Base-by-base conservation (phyloP, 2,888 invertebrate genomes). In the Xestia sexstrigata region DNA sequence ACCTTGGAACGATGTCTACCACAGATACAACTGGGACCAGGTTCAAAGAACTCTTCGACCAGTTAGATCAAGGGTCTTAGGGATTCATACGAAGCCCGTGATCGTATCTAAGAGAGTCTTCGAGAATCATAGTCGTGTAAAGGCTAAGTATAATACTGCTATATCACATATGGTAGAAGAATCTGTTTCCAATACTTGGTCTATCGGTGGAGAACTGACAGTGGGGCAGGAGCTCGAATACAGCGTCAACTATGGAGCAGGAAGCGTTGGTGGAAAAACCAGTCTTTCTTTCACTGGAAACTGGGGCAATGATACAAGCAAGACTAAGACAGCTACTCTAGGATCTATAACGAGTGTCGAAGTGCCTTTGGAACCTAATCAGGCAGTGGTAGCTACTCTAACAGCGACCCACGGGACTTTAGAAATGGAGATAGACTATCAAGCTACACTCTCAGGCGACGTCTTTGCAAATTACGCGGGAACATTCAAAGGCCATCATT, bases 1-100 rank as follows among this genome's bases (percentile, higher is more conserved):
- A 0, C 92, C 92, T 0, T 93, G 91, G 91, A 88, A 89, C 0
- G 93, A 93, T 62, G 76, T 93, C 0, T 92, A 90, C 83, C 69
- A 81, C n/a, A 88, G 84, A 0, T 88, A 88, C 69, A 81, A 83
- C 26, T 92, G 92, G 92, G 42, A 84, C 2, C 88, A 91, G 39
- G 90, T 92, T 0, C 76, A 70, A 20, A 88, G 90, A 52, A 88
- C 86, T 0, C 71, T 93, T 0, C 70, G 62, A 11, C 91, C 91
- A 0, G 83, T 78, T 6, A 76, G 78, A 30, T 86, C 88, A 0
- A 77, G 78, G 2, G 74, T 91, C n/a, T 39, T 92, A 11, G 81
- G 83, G 2, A 73, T 88, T 8, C 79, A 79, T 0, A 70, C 82
- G 0, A 74, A 90, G 60, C 86, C 89, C 7, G 49, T 79, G 13